phyloP scores from a whole-genome alignment of 2,888 invertebrate genomes.

The Eulithis testata region DNA sequence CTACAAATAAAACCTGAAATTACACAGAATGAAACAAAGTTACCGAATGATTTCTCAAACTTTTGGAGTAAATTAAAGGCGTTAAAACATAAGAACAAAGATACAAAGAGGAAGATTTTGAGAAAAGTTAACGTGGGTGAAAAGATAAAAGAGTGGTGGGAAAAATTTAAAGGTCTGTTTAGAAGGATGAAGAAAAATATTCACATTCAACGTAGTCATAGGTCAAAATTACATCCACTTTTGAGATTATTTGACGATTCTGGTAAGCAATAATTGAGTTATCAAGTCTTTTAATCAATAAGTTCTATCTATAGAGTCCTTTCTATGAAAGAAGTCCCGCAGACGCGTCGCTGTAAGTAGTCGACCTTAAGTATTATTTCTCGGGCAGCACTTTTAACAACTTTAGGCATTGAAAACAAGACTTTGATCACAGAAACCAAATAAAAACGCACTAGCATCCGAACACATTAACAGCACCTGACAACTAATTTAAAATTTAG shows the following conservation, averaged over 20 bases:
- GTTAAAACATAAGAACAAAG: constrained; percentile 5
- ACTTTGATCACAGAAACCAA: no score
- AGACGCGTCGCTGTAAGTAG: no score
- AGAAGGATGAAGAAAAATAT: background rate
- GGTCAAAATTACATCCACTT: background rate
- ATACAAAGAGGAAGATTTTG: background rate
- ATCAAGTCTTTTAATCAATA: no score
- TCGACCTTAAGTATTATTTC: no score
- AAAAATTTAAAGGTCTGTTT: background rate
- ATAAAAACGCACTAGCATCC: no score
- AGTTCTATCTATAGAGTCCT: no score
- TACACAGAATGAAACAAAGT: background rate
- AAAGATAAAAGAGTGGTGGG: background rate
- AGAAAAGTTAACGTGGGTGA: background rate
- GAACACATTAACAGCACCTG: no score
- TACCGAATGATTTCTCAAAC: background rate
- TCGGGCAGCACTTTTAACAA: no score
- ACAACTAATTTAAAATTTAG: no score
- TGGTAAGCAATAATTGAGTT: background rate
- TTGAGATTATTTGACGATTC: constrained; percentile 1
- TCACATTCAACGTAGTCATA: background rate
- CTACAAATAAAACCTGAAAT: background rate
- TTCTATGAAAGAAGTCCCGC: no score
- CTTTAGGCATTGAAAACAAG: no score
- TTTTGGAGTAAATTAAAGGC: constrained; percentile 12